Base-by-base conservation (phyloP, 1,140 invertebrate species). In the Sinella curviseta region DNA sequence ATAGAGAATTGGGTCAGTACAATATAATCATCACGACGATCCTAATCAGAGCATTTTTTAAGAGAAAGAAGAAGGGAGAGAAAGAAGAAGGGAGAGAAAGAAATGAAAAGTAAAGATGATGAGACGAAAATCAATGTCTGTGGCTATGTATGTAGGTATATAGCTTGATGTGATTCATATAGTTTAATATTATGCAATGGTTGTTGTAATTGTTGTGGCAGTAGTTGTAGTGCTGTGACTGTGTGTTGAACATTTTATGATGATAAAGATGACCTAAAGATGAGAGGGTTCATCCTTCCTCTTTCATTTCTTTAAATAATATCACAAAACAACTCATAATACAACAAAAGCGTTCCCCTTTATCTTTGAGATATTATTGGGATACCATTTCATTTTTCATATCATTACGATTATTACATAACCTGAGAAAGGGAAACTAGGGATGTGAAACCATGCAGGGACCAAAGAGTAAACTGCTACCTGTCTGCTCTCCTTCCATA, bases 1-100 rank as follows among this genome's bases (percentile, higher is more conserved):
- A 65, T 12, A 26, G 14, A 26, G 24, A 65, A 17, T 33, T 70
- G 31, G 65, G 65, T 33, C 65, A 70, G 8, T 31, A 70, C 31
- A 33, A 16, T n/a, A 70, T 70, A 70, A 70, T 70, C 65, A 70
- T 70, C 1, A 70, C 26, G 30, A n/a, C 31, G 65, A 70, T 70
- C 65, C 30, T 70, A 70, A 70, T 70, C 31, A 33, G 65, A 70
- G 65, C 65, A 70, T 70, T 70, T 33, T 70, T 70, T 31, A 70
- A 60, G 24, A 24, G 14, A 60, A 60, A n/a, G n/a, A 14, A 26
- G 24, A 24, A 48, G 39, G 17, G 39, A 48, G 39, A 48, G 39
- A 48, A 17, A 4, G 17, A 17, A 48, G 17, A 48, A 48, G 39
- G 17, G 17, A 17, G 4, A 17, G 4, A 17, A 8, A 48, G 39